Evolutionary conservation across 2,888 invertebrate genomes (phyloP), one percentile per base, ranked within the genome.

Genomic region (Marronus borbonicus): DNA sequence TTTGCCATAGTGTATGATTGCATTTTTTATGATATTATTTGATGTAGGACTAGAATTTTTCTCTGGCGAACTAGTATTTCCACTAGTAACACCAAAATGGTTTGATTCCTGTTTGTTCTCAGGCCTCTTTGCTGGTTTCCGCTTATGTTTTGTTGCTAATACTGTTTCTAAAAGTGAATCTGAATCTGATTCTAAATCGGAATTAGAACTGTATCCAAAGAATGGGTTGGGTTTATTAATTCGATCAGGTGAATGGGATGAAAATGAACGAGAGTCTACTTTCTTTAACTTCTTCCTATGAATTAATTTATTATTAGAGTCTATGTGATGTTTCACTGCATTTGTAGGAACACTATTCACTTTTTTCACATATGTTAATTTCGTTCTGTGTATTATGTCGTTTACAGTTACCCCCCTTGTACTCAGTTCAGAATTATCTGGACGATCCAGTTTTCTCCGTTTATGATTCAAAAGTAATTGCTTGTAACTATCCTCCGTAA

Each of bases 341-440:
- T 81, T 81, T 72, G 79, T 55, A 77, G 80, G 44, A 82, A 81
- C 77, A 76, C 78, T 80, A 66, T 80, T 83, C 69, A 87, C 78
- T 76, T 87, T 88, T 82, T 88, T 89, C 55, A 86, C 85, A 70
- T 88, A 88, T 80, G 87, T 86, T 82, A 89, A 83, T 82, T 87
- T 88, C 12, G 88, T 86, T 82, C 93, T 87, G 76, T 86, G 88
- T 83, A 90, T 92, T 84, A 93, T 91, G 88, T 94, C 96, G 83
- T 94, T 92, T 75, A 97, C 88, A 8, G 93, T 93, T 82, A 97
- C 93, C 69, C 94, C 95, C 82, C 92, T 91, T 14, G 94, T 95
- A 84, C 94, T 94, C 74, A 96, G 90, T 86, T 96, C 95, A 20
- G 94, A 93, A 86, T 94, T 93, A 84, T 92, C 91, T 92, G 94